phyloP scores from a whole-genome alignment of 2,113 vertebrate species.

The Burhinus oedicnemus region DNA sequence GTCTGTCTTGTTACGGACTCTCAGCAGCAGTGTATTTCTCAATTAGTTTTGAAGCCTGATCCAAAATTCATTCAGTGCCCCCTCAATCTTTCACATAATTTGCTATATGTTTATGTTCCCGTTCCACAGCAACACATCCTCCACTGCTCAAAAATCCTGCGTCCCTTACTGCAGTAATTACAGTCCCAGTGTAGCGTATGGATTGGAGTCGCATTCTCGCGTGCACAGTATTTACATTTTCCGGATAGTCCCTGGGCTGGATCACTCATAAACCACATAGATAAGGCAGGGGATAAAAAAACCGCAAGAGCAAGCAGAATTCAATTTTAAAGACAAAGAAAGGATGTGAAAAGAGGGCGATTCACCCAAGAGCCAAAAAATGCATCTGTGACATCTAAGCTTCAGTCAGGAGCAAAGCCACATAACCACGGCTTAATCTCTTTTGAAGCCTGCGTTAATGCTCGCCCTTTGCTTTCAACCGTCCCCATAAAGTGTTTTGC shows the following conservation, averaged over 20 bases:
- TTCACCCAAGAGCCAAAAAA: not conserved
- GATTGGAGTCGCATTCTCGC: not conserved
- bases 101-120: not conserved
- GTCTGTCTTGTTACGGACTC: not conserved
- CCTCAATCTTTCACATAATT: not conserved
- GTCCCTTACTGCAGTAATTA: not conserved
- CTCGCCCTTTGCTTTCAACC: not conserved
- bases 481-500: not conserved
- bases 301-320: not conserved
- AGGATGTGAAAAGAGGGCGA: not conserved
- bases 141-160: not conserved
- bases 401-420: not conserved
- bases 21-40: not conserved
- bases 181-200: not conserved
- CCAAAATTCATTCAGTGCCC: not conserved
- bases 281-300: not conserved
- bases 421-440: not conserved
- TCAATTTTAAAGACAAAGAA: not conserved
- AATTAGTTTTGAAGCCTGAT: conserved; percentile 5
- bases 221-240: not conserved
- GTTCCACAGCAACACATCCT: not conserved
- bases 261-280: not conserved
- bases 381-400: not conserved
- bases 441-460: not conserved
- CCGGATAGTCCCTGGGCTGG: not conserved